phyloP scores from a whole-genome alignment of 2,797 vertebrate genomes.

The Pelodytes ibericus region DNA sequence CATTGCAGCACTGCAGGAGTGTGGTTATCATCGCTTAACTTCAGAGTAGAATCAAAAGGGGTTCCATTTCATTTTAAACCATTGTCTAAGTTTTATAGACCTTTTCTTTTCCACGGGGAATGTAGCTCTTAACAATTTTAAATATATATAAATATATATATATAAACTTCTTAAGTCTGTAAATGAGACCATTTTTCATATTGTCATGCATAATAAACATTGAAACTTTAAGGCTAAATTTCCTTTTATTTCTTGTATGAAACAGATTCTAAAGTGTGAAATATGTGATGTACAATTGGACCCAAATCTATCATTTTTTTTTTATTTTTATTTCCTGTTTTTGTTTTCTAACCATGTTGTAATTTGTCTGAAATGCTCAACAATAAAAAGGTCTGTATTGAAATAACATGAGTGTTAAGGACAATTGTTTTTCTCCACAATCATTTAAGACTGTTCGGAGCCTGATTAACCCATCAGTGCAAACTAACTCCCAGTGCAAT shows the following conservation, averaged over 20 bases:
- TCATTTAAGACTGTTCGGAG: no score
- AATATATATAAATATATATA: conserved; percentile 45
- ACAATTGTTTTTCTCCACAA: background rate
- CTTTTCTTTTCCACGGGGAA: conserved; percentile 29
- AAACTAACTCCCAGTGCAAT: no score
- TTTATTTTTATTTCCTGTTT: conserved; percentile 44
- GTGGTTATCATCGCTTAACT: background rate
- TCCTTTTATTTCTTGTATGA: conserved; percentile 66
- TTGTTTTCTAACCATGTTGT: conserved; percentile 67
- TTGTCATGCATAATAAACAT: conserved; percentile 58
- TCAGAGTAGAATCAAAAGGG: background rate
- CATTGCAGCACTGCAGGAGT: conserved; percentile 17
- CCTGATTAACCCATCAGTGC: no score
- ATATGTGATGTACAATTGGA: conserved; percentile 55
- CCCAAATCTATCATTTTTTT: conserved; percentile 49
- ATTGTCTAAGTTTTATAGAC: conserved; percentile 19
- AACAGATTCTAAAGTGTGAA: conserved; percentile 57
- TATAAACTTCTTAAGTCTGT: conserved; percentile 42
- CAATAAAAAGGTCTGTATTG: conserved; percentile 81
- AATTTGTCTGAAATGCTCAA: conserved; percentile 79
- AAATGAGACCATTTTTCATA: conserved; percentile 51
- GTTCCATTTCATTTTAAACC: conserved; percentile 19
- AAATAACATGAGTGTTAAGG: background rate
- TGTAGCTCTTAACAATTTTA: conserved; percentile 52
- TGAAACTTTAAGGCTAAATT: conserved; percentile 75